phyloP scores from a whole-genome alignment of 2,113 vertebrate species.

The Spea bombifrons region DNA sequence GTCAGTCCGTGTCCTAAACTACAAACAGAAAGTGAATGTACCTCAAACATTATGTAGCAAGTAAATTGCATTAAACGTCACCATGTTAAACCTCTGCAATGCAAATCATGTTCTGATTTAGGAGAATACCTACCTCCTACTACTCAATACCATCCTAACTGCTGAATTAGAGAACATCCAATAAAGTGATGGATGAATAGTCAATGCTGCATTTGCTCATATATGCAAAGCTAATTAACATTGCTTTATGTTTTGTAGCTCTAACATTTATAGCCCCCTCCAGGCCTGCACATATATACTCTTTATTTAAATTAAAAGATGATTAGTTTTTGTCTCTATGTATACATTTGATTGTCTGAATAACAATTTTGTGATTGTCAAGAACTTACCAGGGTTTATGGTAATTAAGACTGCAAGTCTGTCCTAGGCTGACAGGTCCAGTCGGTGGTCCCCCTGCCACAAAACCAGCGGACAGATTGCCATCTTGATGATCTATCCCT shows the following conservation, averaged over 20 bases:
- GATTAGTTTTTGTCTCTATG: background rate
- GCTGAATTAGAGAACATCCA: conserved; percentile 6
- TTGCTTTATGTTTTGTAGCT: conserved; percentile 13
- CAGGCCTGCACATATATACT: background rate
- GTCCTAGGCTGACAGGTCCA: no score
- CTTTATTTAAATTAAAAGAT: background rate
- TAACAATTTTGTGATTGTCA: background rate
- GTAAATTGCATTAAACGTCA: no score
- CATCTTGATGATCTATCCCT: no score
- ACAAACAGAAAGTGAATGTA: background rate
- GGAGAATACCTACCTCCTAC: no score
- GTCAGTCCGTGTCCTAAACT: no score
- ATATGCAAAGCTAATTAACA: background rate
- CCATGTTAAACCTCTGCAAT: no score
- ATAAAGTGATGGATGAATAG: conserved; percentile 13
- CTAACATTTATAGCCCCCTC: background rate
- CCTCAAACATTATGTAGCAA: no score
- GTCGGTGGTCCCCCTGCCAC: no score
- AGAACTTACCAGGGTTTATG: no score
- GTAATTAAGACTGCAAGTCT: no score
- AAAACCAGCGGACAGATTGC: no score
- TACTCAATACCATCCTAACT: conserved; percentile 3
- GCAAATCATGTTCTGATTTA: no score
- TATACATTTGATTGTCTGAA: background rate
- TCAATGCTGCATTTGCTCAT: conserved; percentile 5